phyloP scores from a whole-genome alignment of 2,797 vertebrate genomes.

The Spinibarbus caldwelli region DNA sequence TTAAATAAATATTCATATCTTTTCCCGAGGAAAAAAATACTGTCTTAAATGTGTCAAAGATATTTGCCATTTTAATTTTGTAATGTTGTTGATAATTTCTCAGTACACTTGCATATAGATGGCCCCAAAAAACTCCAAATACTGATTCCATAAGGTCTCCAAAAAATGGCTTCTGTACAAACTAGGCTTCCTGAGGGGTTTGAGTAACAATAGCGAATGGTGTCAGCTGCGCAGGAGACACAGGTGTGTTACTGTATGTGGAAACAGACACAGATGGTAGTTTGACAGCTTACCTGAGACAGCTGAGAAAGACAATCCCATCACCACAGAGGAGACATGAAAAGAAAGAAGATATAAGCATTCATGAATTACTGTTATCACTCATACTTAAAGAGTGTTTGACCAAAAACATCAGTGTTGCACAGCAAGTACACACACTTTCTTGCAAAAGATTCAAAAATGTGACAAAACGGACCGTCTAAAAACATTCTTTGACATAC shows the following conservation, averaged over 20 bases:
- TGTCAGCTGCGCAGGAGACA: constrained; percentile 6
- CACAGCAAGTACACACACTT: background rate
- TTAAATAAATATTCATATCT: background rate
- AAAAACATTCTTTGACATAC: background rate
- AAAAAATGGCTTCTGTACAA: background rate
- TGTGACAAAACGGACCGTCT: no score
- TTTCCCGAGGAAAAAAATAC: background rate
- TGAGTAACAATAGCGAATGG: background rate
- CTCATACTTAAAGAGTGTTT: background rate
- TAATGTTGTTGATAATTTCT: background rate
- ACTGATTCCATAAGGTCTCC: background rate
- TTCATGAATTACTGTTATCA: background rate
- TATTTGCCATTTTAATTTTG: background rate
- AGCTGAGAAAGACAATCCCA: constrained; percentile 40
- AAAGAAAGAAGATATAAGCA: background rate
- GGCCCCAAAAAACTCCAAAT: background rate
- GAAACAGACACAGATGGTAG: background rate
- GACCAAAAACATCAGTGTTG: background rate
- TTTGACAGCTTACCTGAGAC: constrained; percentile 53
- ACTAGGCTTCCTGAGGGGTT: constrained; percentile 34
- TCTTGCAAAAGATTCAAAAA: background rate
- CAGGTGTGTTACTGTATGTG: constrained; percentile 7
- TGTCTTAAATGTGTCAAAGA: background rate
- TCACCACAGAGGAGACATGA: background rate
- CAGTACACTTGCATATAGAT: background rate